phyloP scores from a whole-genome alignment of 2,888 invertebrate species.

The Nemurella pictetii region DNA sequence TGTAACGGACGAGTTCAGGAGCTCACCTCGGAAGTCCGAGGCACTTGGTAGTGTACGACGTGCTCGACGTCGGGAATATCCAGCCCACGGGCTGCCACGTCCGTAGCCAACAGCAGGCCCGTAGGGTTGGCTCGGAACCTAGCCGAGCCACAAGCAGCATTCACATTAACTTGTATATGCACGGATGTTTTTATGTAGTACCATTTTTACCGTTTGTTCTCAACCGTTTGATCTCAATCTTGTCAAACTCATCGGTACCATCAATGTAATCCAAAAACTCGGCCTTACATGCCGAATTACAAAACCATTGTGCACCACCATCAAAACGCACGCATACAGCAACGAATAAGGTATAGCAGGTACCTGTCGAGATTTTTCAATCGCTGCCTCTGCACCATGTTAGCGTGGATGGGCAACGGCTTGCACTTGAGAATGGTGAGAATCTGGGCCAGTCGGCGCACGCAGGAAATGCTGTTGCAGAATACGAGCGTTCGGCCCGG shows the following conservation, averaged over 20 bases:
- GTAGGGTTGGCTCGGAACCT: slow-evolving; percentile 72
- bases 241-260: no score
- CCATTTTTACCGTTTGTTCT: no score
- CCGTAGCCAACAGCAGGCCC: slow-evolving; percentile 86
- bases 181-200: no score
- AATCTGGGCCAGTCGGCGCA: slow-evolving; percentile 67
- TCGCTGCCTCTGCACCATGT: slow-evolving; percentile 92
- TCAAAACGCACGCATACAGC: no score
- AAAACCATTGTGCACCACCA: no score
- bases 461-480: slow-evolving; percentile 91
- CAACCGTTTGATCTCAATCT: no score
- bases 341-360: not conserved
- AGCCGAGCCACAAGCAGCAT: no score
- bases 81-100: slow-evolving; percentile 95
- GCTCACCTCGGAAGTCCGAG: slow-evolving; percentile 82
- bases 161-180: no score
- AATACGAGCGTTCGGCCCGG: slow-evolving; percentile 92
- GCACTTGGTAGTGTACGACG: slow-evolving; percentile 91
- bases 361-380: slow-evolving; percentile 83
- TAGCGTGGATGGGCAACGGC: slow-evolving; percentile 80
- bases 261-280: no score
- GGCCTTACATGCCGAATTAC: no score
- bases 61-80: slow-evolving; percentile 94
- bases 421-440: slow-evolving; percentile 63
- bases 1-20: not conserved